phyloP scores from a whole-genome alignment of 2,888 invertebrate species.

The Campoplex capitator region DNA sequence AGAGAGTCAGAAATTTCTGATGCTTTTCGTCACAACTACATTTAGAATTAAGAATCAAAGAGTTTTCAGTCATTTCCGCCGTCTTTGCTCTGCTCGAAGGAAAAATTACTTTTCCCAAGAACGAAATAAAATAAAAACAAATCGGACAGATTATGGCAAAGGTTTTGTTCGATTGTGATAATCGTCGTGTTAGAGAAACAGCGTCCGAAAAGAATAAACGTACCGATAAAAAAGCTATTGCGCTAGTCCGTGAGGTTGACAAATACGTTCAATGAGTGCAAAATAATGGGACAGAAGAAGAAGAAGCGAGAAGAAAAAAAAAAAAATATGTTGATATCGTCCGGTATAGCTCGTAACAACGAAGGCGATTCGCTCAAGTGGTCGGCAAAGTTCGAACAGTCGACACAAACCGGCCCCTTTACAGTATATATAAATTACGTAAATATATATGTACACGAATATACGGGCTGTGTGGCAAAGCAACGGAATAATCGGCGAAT shows the following conservation, averaged over 20 bases:
- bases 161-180: background rate
- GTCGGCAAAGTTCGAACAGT: constrained; percentile 36
- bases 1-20: background rate
- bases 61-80: too few relatives aligned
- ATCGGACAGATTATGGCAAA: too few relatives aligned
- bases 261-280: constrained; percentile 8
- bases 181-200: background rate
- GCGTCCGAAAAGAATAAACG: background rate
- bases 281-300: constrained; percentile 7
- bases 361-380: constrained; percentile 37
- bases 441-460: constrained; percentile 10
- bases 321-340: background rate
- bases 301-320: constrained; percentile 1
- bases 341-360: constrained; percentile 2
- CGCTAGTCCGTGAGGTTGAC: background rate
- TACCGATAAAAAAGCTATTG: background rate
- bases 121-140: too few relatives aligned
- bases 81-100: too few relatives aligned
- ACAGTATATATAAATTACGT: background rate
- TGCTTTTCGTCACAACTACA: background rate
- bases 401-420: constrained; percentile 25
- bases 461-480: constrained; percentile 27
- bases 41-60: too few relatives aligned
- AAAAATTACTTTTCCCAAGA: too few relatives aligned
- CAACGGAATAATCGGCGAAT: constrained; percentile 39